These are phyloP conservation scores for Drosophila borborema DNA, from an alignment of 2,888 invertebrate genomes.

Conservation along the genomic window DNA sequence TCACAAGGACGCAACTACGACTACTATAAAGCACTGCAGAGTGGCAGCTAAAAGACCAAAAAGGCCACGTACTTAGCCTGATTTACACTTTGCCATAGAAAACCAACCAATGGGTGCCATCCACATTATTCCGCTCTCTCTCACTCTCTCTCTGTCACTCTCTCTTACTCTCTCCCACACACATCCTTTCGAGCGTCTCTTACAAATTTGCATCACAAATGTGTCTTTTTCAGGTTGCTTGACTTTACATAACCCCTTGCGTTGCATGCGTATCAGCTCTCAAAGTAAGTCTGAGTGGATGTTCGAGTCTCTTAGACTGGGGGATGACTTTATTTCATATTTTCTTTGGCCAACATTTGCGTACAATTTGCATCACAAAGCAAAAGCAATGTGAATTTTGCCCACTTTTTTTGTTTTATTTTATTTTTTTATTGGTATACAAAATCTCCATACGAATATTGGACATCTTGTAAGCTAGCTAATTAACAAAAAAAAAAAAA, in stretches of 20 bases:
- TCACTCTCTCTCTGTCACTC: neutral
- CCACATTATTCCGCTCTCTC: neutral
- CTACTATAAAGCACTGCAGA: slow-evolving; percentile 40
- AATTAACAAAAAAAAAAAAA: slow-evolving; percentile 43
- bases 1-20: slow-evolving; percentile 24
- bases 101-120: slow-evolving; percentile 29
- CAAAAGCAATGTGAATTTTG: slow-evolving; percentile 42
- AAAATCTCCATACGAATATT: slow-evolving; percentile 42
- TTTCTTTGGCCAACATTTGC: slow-evolving; percentile 75
- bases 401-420: slow-evolving; percentile 20
- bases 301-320: slow-evolving; percentile 19
- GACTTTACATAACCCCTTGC: slow-evolving; percentile 80
- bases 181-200: slow-evolving; percentile 30
- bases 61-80: slow-evolving; percentile 80
- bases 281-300: slow-evolving; percentile 43
- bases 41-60: slow-evolving; percentile 74
- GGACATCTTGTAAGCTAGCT: slow-evolving; percentile 34
- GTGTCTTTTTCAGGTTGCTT: slow-evolving; percentile 81
- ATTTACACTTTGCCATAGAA: slow-evolving; percentile 76
- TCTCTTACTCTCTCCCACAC: neutral
- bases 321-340: slow-evolving; percentile 72
- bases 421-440: slow-evolving; percentile 39
- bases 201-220: slow-evolving; percentile 77
- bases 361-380: slow-evolving; percentile 77
- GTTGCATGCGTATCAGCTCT: slow-evolving; percentile 49